Conservation (phyloP, 2,888 invertebrate species). For the Lissonota sp. region DNA sequence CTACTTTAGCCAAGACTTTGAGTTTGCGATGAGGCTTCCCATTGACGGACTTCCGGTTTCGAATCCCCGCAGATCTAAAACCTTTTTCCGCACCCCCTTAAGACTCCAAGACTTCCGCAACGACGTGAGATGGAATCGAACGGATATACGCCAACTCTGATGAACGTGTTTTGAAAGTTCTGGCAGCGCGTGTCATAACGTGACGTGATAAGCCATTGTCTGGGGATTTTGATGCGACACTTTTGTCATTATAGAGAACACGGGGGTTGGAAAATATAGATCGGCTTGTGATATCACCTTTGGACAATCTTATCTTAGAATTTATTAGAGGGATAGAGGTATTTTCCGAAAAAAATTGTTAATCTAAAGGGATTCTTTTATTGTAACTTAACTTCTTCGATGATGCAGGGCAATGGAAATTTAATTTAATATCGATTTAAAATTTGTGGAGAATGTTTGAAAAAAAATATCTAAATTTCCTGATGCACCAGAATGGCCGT, state of each 20-base stretch:
- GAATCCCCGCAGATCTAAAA: slow-evolving; percentile 1
- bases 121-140: slow-evolving; percentile 8
- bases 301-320: no score
- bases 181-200: neutral
- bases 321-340: no score
- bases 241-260: no score
- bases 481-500: neutral
- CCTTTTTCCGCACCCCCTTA: slow-evolving; percentile 1
- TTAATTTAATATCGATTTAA: no score
- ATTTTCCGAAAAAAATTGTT: no score
- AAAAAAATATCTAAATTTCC: neutral
- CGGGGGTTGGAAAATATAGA: no score
- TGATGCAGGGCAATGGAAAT: no score
- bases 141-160: slow-evolving; percentile 1
- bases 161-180: slow-evolving; percentile 23
- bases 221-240: neutral
- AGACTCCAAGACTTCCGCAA: neutral
- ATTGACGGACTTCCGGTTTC: neutral
- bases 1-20: slow-evolving; percentile 35
- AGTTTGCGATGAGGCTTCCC: slow-evolving; percentile 17
- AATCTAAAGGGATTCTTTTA: no score
- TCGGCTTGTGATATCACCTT: no score
- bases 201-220: neutral
- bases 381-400: no score
- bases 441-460: no score